These are phyloP conservation scores for Achroia grisella DNA, from an alignment of 1,140 invertebrate species.

Conservation along the genomic window DNA sequence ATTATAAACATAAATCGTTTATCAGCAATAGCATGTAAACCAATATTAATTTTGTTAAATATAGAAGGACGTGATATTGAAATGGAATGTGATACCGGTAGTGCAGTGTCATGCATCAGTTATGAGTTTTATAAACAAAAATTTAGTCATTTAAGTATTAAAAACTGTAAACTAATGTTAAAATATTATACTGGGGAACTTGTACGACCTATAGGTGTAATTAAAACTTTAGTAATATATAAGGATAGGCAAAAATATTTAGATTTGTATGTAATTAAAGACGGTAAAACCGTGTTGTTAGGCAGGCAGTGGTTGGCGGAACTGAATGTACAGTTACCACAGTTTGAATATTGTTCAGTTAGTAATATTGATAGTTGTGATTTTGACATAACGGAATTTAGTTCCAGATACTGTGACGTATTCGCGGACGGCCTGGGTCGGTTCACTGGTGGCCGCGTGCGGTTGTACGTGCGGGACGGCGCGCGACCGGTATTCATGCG, in stretches of 20 bases:
- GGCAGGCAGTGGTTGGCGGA: constrained; percentile 27
- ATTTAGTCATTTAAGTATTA: neutral
- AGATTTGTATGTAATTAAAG: constrained; percentile 23
- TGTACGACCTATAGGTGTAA: constrained; percentile 13
- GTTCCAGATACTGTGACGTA: constrained; percentile 29
- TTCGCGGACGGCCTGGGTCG: constrained; percentile 26
- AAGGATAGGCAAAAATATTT: constrained; percentile 13
- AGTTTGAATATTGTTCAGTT: neutral
- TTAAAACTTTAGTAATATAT: constrained; percentile 11
- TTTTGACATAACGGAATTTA: constrained; percentile 11
- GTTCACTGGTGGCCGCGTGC: constrained; percentile 23
- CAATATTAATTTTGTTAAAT: neutral
- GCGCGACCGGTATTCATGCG: no score
- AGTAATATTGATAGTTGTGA: neutral
- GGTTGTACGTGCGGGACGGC: constrained; percentile 8
- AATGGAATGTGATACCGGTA: constrained; percentile 4
- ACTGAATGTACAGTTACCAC: constrained; percentile 8
- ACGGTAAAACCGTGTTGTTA: no score
- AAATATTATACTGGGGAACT: constrained; percentile 11
- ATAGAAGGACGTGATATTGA: neutral
- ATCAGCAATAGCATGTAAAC: neutral
- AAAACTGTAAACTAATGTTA: neutral
- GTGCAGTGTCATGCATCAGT: constrained; percentile 1
- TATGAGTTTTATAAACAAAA: neutral
- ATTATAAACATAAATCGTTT: neutral